These are phyloP conservation scores for Podilymbus podiceps DNA, from an alignment of 2,113 vertebrate genomes.

Conservation along the genomic window DNA sequence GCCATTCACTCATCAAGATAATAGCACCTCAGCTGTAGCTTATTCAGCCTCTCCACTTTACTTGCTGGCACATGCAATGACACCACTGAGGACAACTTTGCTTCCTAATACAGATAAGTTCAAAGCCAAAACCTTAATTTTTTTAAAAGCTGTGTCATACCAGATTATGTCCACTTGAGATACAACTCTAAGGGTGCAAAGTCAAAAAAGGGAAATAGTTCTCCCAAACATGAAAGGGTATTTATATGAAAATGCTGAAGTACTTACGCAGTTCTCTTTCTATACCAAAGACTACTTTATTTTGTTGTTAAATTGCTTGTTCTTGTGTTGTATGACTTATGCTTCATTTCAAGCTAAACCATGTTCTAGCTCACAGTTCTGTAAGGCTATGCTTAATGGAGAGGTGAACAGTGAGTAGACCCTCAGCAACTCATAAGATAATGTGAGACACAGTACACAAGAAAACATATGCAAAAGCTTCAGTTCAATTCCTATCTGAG, in stretches of 20 bases:
- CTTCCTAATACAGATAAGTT: neutral
- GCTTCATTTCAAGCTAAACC: neutral
- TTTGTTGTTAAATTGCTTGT: neutral
- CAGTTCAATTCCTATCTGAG: neutral
- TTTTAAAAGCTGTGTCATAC: neutral
- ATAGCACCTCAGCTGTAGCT: neutral
- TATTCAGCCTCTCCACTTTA: neutral
- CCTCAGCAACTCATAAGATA: neutral
- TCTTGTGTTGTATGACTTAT: neutral
- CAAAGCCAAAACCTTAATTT: neutral
- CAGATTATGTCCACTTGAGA: neutral
- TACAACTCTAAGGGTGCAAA: neutral
- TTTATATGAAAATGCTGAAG: neutral
- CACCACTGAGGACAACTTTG: neutral
- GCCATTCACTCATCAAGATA: neutral
- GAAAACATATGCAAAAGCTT: neutral
- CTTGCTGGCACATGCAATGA: neutral
- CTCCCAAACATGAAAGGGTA: neutral
- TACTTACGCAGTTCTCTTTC: neutral
- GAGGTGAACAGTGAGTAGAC: neutral
- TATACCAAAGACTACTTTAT: neutral
- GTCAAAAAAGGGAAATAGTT: neutral
- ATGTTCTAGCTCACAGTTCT: neutral
- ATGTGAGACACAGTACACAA: neutral
- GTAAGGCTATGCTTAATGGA: neutral